Base-by-base conservation (phyloP, 2,888 invertebrate species). In the Megastigmus dorsalis region DNA sequence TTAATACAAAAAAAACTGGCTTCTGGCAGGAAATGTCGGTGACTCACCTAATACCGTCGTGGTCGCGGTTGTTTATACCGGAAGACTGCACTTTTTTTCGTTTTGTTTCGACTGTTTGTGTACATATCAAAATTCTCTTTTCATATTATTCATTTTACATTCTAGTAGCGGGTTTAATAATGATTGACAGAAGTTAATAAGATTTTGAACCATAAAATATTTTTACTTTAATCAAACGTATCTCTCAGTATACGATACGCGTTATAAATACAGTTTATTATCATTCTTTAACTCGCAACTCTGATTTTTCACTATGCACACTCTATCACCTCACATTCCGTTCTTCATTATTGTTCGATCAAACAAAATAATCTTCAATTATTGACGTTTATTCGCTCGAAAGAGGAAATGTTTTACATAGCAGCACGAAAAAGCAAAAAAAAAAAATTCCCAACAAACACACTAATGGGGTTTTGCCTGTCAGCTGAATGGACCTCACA, bases 391-490 rank as follows among this genome's bases (percentile, higher is more conserved):
- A 38, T 43, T n/a, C n/a, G n/a, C n/a, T n/a, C 9, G 15, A 33
- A 7, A 2, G 26, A 33, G 52, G n/a, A 60, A 60, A 20, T 10
- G 30, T 48, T 43, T 70, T 59, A 63, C 18, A 5, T 28, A 72
- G 43, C 36, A 20, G 57, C 65, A 65, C 71, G 36, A 48, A 48
- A 33, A 36, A 50, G 43, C 7, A 4, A 52, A 45, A 57, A 26
- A 10, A 4, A 52, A 45, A 57, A 26, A 10, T 66, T 59, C 41
- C 69, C 30, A 54, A 52, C n/a, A 73, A 54, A 67, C 43, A 66
- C 43, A 76, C 70, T 74, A 74, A 74, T 67, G 28, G 66, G 74
- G 38, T 63, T 71, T 70, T 26, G 57, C 41, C 52, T 72, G 67
- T 43, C 60, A 72, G 30, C 55, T 59, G 71, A 33, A 67, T 70